phyloP scores from a whole-genome alignment of 2,113 vertebrate species.

The Cephalopterus ornatus region DNA sequence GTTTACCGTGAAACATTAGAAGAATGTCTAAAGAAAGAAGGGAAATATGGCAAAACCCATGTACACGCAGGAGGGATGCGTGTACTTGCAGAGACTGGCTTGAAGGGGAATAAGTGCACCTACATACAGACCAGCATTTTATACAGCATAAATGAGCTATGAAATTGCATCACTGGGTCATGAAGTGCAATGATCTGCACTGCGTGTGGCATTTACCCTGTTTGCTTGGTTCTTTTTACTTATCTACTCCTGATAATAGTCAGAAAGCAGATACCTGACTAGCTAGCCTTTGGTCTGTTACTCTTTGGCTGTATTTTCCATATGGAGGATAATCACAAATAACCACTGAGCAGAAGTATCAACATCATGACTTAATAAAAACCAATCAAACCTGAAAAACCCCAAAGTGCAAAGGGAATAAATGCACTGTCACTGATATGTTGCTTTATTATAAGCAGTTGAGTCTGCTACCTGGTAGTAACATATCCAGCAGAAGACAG shows the following conservation, averaged over 20 bases:
- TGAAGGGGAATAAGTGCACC: neutral
- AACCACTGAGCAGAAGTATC: neutral
- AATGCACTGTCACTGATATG: neutral
- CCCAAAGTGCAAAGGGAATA: neutral
- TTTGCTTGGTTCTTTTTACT: neutral
- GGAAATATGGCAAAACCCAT: neutral
- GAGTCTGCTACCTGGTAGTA: neutral
- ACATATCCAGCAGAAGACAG: neutral
- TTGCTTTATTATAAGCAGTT: neutral
- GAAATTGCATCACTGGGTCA: neutral
- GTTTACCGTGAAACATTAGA: neutral
- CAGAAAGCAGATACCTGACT: neutral
- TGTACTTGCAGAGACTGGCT: neutral
- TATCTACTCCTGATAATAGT: neutral
- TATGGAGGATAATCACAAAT: neutral
- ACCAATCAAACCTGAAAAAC: neutral
- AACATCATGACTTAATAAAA: neutral
- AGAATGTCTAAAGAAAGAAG: neutral
- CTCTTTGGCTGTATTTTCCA: neutral
- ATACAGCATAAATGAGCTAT: neutral
- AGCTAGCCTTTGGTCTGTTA: neutral
- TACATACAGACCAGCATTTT: neutral
- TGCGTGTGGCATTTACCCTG: neutral
- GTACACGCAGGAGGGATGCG: rapidly evolving
- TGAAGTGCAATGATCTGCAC: neutral